Evolutionary conservation across 2,113 vertebrate genomes (phyloP).

Genomic region (Anseranas semipalmata): DNA sequence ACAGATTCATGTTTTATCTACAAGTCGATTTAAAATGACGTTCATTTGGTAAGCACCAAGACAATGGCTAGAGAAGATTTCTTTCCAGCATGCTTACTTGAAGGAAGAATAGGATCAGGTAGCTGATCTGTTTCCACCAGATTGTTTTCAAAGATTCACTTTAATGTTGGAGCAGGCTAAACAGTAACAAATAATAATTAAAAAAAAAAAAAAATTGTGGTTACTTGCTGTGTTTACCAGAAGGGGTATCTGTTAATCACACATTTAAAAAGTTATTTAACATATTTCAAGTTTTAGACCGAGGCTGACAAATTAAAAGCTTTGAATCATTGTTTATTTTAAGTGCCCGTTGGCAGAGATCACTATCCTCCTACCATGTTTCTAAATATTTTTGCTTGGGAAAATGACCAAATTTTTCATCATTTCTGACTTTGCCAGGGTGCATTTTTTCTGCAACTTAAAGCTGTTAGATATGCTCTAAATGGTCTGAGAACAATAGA

Average conservation of each 20-base stretch:
- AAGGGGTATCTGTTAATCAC: background rate
- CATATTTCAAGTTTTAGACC: background rate
- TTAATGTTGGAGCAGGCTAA: background rate
- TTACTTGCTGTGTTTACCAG: background rate
- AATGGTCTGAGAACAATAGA: background rate
- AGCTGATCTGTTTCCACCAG: background rate
- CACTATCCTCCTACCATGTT: background rate
- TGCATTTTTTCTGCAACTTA: constrained; percentile 33
- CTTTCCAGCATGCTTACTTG: background rate
- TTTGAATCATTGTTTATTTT: constrained; percentile 11
- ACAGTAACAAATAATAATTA: background rate
- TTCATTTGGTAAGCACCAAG: background rate
- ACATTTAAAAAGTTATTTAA: background rate
- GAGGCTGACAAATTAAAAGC: background rate
- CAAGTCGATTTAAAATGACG: background rate
- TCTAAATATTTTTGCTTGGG: constrained; percentile 23
- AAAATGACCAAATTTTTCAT: constrained; percentile 16
- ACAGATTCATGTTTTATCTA: background rate
- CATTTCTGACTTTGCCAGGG: background rate
- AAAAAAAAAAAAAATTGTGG: background rate
- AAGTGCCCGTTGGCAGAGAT: background rate
- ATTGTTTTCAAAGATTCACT: background rate
- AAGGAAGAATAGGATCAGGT: background rate
- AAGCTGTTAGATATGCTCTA: constrained; percentile 40
- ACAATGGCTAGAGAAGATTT: background rate